Conservation (phyloP, 2,113 vertebrate genomes). For the Cervus canadensis region DNA sequence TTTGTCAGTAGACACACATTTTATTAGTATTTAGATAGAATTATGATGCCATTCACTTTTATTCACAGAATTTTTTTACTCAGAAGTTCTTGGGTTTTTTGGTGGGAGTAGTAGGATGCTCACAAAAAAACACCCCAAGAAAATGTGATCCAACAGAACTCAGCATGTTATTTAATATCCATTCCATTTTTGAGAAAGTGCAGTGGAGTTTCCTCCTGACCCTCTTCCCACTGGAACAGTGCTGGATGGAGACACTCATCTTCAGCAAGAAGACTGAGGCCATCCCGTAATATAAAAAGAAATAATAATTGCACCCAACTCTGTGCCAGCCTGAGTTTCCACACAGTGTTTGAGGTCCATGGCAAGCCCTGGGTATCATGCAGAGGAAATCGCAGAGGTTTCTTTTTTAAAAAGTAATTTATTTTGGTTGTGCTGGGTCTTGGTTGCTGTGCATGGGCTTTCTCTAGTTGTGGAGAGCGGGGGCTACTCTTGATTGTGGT, state of each 20-base stretch:
- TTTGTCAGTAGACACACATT: neutral
- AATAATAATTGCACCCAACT: neutral
- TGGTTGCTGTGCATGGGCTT: neutral
- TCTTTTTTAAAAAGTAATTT: neutral
- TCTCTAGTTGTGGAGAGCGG: neutral
- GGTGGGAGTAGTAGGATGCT: neutral
- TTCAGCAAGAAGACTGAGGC: neutral
- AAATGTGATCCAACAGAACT: neutral
- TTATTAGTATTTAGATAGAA: conserved; percentile 6
- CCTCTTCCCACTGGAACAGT: too few relatives aligned
- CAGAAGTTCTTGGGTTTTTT: neutral
- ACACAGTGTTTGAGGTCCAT: accelerated
- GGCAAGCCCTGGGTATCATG: too few relatives aligned
- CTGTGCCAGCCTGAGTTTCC: accelerated
- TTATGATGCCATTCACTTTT: neutral
- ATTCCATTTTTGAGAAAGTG: neutral
- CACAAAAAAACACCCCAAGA: neutral
- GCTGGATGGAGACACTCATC: neutral
- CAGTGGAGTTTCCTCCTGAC: neutral
- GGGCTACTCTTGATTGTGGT: accelerated
- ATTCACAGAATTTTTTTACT: neutral
- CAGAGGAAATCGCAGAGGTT: too few relatives aligned
- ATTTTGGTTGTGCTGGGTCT: neutral
- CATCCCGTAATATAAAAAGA: neutral
- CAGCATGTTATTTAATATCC: too few relatives aligned